Percentiles rank a stretch among this genome's conserved stretches.
These are phyloP conservation scores for Amiota minor DNA, from an alignment of 2,888 invertebrate genomes.

Conservation along the genomic window DNA sequence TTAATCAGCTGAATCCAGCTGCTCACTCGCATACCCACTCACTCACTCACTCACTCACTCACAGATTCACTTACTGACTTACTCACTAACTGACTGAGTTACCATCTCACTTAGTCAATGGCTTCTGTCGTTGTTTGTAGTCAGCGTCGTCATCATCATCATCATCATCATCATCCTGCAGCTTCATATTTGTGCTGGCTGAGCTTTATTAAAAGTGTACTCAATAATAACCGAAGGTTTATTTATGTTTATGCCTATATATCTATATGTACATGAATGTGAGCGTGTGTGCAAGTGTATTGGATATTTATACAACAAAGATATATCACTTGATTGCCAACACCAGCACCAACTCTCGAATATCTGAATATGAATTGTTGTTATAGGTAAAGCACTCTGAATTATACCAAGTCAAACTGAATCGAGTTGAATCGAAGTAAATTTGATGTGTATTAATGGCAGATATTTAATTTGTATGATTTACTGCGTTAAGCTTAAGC, in stretches of 20 bases:
- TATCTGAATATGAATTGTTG: neutral
- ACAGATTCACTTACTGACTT: no score
- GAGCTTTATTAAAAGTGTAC: slow-evolving; percentile 29
- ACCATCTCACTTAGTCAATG: no score
- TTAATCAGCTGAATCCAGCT: slow-evolving; percentile 60
- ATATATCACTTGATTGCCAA: slow-evolving; percentile 25
- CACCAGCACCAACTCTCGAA: neutral
- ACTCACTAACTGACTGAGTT: no score
- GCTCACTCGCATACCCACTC: slow-evolving; percentile 19
- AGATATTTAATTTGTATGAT: slow-evolving; percentile 24
- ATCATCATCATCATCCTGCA: neutral
- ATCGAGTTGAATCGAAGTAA: slow-evolving; percentile 2
- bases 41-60: no score
- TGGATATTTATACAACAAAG: slow-evolving; percentile 21
- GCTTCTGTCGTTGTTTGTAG: slow-evolving; percentile 32
- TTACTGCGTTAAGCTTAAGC: neutral
- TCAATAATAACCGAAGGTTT: slow-evolving; percentile 29
- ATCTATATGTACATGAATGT: no score
- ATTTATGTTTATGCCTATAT: slow-evolving; percentile 7
- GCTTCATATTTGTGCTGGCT: slow-evolving; percentile 25
- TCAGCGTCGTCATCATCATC: slow-evolving; percentile 25
- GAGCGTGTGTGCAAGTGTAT: neutral
- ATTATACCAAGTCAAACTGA: neutral
- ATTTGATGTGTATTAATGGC: slow-evolving; percentile 27
- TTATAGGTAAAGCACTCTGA: neutral